Conservation (phyloP, 2,797 vertebrate genomes). For the Jordanella pulchra region DNA sequence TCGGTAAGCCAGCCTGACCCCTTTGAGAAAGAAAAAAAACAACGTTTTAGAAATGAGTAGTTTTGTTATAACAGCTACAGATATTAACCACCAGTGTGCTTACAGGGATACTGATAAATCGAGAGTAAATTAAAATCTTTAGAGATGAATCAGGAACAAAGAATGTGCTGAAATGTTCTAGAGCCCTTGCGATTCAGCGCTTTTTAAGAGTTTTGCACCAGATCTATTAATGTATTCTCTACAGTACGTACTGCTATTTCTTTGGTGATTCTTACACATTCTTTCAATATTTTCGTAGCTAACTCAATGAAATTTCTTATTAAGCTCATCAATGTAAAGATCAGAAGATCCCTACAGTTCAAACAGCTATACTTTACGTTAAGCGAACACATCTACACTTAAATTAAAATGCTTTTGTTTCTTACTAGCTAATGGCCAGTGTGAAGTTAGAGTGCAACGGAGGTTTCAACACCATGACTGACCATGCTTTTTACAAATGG, state of each 20-base stretch:
- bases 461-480: neutral
- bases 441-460: neutral
- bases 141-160: neutral
- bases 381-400: neutral
- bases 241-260: too few species aligned
- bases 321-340: neutral
- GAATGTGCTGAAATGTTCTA: conserved; percentile 12
- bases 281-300: neutral
- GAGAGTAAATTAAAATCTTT: conserved; percentile 5
- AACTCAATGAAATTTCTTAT: neutral
- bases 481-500: too few species aligned
- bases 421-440: neutral
- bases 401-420: neutral
- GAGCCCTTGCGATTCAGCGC: neutral
- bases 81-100: conserved; percentile 15
- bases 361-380: neutral
- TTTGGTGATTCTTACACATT: neutral
- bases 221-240: neutral
- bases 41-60: neutral
- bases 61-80: conserved; percentile 14
- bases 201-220: neutral
- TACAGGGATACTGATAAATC: neutral
- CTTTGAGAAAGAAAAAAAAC: neutral
- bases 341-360: neutral
- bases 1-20: neutral